Conservation (phyloP, 2,888 invertebrate genomes). For the Metallyticus violacea region DNA sequence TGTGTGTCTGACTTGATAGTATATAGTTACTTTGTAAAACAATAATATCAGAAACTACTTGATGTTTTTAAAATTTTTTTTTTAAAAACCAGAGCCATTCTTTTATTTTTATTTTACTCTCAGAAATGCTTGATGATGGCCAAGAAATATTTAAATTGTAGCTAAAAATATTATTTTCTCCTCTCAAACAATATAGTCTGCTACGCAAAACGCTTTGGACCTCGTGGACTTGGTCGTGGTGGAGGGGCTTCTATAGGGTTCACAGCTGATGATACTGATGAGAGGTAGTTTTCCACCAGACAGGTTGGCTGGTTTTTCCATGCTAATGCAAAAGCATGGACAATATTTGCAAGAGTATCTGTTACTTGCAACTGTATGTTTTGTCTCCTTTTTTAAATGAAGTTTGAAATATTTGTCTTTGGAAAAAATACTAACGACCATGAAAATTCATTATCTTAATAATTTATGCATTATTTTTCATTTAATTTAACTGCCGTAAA, state of each 20-base stretch:
- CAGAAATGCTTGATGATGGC: not conserved
- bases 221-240: constrained; percentile 90
- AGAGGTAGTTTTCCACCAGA: constrained; percentile 56
- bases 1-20: too few relatives aligned
- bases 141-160: not conserved
- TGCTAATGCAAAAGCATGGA: not conserved
- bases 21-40: too few relatives aligned
- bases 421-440: not conserved
- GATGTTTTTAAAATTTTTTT: too few relatives aligned
- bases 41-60: too few relatives aligned
- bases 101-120: not conserved
- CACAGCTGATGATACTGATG: constrained; percentile 81
- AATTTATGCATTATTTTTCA: not conserved
- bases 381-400: not conserved
- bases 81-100: not conserved
- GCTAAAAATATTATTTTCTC: not conserved
- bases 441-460: not conserved
- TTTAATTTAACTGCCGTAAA: too few relatives aligned
- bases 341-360: not conserved
- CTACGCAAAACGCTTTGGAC: constrained; percentile 94
- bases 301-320: not conserved
- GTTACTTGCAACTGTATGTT: not conserved
- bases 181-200: constrained; percentile 62
- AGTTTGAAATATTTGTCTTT: not conserved
- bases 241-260: constrained; percentile 81